Evolutionary conservation across 2,888 invertebrate species (phyloP).

Genomic region (Eurois occulta): DNA sequence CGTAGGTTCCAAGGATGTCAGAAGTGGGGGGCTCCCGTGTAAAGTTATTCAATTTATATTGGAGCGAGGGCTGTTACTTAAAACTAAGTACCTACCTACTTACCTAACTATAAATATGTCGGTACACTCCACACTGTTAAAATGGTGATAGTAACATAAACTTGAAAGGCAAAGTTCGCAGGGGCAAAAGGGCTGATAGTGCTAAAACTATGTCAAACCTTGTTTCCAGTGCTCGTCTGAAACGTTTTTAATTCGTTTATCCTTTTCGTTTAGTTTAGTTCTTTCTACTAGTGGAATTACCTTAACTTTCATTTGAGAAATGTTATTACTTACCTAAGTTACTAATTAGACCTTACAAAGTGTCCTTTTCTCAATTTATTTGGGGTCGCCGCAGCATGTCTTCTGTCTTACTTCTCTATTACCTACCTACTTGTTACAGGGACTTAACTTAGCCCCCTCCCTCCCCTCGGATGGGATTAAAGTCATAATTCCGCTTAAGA

Average conservation of each 20-base stretch:
- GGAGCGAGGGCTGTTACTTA: conserved; percentile 27
- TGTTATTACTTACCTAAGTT: neutral
- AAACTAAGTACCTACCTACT: neutral
- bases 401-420: neutral
- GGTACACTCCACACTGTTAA: neutral
- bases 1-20: conserved; percentile 17
- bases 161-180: conserved; percentile 26
- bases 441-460: too few species aligned
- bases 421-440: neutral
- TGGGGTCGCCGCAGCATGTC: neutral
- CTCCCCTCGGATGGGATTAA: neutral
- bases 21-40: conserved; percentile 35
- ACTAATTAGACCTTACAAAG: neutral
- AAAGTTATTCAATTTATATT: conserved; percentile 54
- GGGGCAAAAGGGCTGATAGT: neutral
- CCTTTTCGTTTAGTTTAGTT: neutral
- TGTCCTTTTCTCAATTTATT: neutral
- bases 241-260: conserved; percentile 15
- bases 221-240: conserved; percentile 1
- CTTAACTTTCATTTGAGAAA: neutral
- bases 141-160: neutral
- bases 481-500: neutral
- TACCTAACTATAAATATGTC: too few species aligned
- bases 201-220: conserved; percentile 25
- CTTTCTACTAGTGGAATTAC: conserved; percentile 3